These are phyloP conservation scores for Poecilia gillii DNA, from an alignment of 2,797 vertebrate species.

Conservation along the genomic window DNA sequence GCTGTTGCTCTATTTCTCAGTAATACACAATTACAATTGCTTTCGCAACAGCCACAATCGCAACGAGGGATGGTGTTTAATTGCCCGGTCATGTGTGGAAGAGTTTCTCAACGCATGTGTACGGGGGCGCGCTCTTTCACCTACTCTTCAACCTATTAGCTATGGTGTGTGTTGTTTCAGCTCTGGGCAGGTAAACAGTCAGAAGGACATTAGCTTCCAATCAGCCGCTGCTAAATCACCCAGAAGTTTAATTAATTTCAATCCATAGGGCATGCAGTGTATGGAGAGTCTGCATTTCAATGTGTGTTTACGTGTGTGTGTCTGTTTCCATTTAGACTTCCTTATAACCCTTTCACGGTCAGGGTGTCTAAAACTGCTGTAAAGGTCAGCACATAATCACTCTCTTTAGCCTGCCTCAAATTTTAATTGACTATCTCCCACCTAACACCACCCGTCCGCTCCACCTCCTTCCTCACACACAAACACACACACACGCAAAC, in stretches of 20 bases:
- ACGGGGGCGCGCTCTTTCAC: constrained; percentile 23
- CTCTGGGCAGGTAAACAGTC: constrained; percentile 71
- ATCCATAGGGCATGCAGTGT: constrained; percentile 62
- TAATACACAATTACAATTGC: constrained; percentile 47
- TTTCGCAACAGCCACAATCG: constrained; percentile 43
- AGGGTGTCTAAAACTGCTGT: constrained; percentile 76
- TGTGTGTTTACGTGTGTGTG: constrained; percentile 44
- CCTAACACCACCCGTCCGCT: constrained; percentile 14
- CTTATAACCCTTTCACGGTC: constrained; percentile 75
- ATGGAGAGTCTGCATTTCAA: constrained; percentile 39
- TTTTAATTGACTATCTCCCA: constrained; percentile 84
- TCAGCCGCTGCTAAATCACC: constrained; percentile 67
- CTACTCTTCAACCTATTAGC: constrained; percentile 60
- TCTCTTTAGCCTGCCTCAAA: constrained; percentile 81
- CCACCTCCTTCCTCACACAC: constrained; percentile 1
- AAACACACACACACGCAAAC: constrained; percentile 12
- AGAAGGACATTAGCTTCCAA: constrained; percentile 72
- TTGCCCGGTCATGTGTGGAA: constrained; percentile 51
- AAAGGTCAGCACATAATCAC: constrained; percentile 84
- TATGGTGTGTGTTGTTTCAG: constrained; percentile 66
- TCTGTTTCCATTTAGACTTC: constrained; percentile 67
- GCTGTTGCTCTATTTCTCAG: constrained; percentile 14
- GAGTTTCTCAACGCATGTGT: constrained; percentile 33
- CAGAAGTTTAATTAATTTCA: constrained; percentile 76
- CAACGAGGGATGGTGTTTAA: constrained; percentile 51